phyloP scores from a whole-genome alignment of 2,113 vertebrate genomes.

The Columbina picui region DNA sequence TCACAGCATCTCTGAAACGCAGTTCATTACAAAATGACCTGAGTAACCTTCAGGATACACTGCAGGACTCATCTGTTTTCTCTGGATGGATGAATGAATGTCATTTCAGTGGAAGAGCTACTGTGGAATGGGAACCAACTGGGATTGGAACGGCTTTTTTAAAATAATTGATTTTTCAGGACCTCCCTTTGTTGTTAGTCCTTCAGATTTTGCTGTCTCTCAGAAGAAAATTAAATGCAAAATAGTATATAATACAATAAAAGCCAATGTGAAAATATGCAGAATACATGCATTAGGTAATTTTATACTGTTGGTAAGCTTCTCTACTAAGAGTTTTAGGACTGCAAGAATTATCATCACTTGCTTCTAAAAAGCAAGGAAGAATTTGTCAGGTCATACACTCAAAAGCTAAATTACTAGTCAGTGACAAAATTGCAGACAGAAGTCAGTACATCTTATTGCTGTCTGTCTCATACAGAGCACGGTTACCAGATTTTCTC shows the following conservation, averaged over 20 bases:
- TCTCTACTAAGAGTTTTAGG: neutral
- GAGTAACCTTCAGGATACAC: neutral
- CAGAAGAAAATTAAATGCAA: neutral
- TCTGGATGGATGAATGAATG: neutral
- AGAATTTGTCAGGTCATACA: neutral
- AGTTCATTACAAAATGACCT: neutral
- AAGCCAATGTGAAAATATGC: neutral
- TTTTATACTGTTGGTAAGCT: neutral
- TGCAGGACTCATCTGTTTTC: slow-evolving; percentile 1
- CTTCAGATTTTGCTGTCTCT: neutral
- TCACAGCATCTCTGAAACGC: neutral
- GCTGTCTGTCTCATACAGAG: neutral
- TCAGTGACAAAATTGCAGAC: neutral
- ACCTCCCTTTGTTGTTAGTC: neutral
- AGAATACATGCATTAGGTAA: neutral
- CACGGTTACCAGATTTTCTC: neutral
- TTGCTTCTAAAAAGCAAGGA: neutral
- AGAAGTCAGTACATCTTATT: neutral
- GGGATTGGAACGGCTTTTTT: neutral
- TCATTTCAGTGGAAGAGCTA: neutral
- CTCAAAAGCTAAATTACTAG: neutral
- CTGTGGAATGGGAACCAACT: neutral
- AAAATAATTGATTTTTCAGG: neutral
- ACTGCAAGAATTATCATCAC: neutral
- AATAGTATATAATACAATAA: neutral